Evolutionary conservation across 2,113 vertebrate species (phyloP).

Genomic region (Pelmatolapia mariae): DNA sequence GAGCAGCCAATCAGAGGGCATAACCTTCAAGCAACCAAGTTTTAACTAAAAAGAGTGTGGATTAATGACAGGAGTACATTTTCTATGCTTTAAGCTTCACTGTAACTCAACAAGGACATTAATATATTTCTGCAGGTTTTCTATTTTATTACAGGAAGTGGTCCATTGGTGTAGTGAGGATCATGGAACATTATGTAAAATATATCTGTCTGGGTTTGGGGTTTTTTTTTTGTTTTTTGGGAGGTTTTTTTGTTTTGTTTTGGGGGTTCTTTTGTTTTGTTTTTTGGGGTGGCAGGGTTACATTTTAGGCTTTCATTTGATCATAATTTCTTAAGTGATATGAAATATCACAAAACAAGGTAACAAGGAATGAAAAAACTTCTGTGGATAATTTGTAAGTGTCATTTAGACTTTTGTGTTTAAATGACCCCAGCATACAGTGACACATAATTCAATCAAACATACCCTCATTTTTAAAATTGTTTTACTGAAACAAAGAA

Average conservation of each 20-base stretch:
- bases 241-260: no score
- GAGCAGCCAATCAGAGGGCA: not conserved
- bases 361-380: not conserved
- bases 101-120: not conserved
- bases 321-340: not conserved
- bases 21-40: not conserved
- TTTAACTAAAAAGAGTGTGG: not conserved
- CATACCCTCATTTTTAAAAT: not conserved
- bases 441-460: not conserved
- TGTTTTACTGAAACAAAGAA: not conserved
- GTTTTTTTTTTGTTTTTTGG: accelerated
- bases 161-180: not conserved
- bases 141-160: not conserved
- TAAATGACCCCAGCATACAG: not conserved
- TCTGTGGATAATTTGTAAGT: not conserved
- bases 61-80: not conserved
- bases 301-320: not conserved
- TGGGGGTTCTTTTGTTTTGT: accelerated
- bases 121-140: not conserved
- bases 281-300: not conserved
- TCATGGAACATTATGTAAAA: not conserved
- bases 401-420: not conserved
- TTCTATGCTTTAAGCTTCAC: not conserved
- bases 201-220: not conserved
- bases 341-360: not conserved